These are phyloP conservation scores for Notolabrus celidotus DNA, from an alignment of 2,797 vertebrate genomes.

Conservation along the genomic window DNA sequence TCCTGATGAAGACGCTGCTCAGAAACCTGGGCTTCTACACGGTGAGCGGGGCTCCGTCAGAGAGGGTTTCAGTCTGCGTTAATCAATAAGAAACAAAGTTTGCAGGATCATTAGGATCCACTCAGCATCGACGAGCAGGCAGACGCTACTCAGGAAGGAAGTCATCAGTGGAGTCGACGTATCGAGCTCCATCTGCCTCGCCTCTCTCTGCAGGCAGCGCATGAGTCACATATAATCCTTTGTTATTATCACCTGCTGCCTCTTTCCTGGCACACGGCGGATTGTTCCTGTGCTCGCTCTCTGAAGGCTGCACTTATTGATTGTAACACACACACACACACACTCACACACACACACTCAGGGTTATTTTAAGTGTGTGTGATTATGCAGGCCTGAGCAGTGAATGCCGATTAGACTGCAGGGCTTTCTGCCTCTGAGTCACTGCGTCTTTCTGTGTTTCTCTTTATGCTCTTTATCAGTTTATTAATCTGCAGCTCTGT, in stretches of 20 bases:
- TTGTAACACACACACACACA: slow-evolving; percentile 17
- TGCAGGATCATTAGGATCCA: not conserved
- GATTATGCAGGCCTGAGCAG: slow-evolving; percentile 26
- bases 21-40: slow-evolving; percentile 90
- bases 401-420: slow-evolving; percentile 23
- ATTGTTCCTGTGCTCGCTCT: slow-evolving; percentile 17
- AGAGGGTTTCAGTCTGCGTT: not conserved
- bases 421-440: slow-evolving; percentile 14
- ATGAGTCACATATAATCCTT: slow-evolving; percentile 42
- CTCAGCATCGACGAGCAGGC: not conserved
- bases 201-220: slow-evolving; percentile 12
- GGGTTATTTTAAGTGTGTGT: slow-evolving; percentile 12
- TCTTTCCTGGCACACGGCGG: slow-evolving; percentile 31
- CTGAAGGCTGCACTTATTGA: slow-evolving; percentile 33
- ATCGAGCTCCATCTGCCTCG: not conserved
- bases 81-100: not conserved
- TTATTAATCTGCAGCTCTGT: not conserved
- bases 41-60: slow-evolving; percentile 62
- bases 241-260: slow-evolving; percentile 38
- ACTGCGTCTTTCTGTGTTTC: not conserved
- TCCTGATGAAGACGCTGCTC: slow-evolving; percentile 88
- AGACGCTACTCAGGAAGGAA: slow-evolving; percentile 6
- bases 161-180: slow-evolving; percentile 6
- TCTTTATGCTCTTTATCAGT: not conserved
- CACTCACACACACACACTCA: slow-evolving; percentile 36